Percentiles rank a stretch among this genome's conserved stretches.
These are phyloP conservation scores for Bombycilla garrulus DNA, from an alignment of 2,113 vertebrate species.

Conservation along the genomic window DNA sequence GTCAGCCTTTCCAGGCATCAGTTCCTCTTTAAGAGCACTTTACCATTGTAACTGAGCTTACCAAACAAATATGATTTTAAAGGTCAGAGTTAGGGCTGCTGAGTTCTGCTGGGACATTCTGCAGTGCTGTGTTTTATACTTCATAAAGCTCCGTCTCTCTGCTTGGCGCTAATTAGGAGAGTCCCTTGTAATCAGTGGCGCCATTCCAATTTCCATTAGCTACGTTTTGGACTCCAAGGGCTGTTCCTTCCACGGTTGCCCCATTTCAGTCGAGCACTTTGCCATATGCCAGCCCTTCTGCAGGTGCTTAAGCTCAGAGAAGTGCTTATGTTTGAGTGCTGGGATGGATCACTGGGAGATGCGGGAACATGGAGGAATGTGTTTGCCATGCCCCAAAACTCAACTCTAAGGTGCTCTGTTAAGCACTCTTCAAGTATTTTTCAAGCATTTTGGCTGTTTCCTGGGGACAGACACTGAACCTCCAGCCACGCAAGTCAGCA, in stretches of 20 bases:
- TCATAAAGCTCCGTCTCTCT: neutral
- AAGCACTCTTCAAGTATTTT: neutral
- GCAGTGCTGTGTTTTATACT: neutral
- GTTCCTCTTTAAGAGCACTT: neutral
- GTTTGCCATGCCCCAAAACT: fast-evolving
- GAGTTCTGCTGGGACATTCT: neutral
- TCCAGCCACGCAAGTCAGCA: fast-evolving
- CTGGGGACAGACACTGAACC: fast-evolving
- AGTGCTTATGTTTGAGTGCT: neutral
- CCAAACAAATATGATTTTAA: neutral
- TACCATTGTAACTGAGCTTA: neutral
- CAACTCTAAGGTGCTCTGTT: neutral
- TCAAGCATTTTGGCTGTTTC: neutral
- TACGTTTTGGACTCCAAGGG: neutral
- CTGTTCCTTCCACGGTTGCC: neutral
- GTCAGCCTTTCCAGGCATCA: too few species aligned
- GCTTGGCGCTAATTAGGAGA: slow-evolving; percentile 8
- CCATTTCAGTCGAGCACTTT: neutral
- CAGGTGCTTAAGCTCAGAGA: neutral
- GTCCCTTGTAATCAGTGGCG: slow-evolving; percentile 10
- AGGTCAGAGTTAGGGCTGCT: slow-evolving; percentile 11
- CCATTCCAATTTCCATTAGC: slow-evolving; percentile 8
- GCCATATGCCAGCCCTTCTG: neutral
- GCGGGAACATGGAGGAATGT: fast-evolving
- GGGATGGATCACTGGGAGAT: fast-evolving